Conservation (phyloP, 2,888 invertebrate genomes). For the Platynereis dumerilii region DNA sequence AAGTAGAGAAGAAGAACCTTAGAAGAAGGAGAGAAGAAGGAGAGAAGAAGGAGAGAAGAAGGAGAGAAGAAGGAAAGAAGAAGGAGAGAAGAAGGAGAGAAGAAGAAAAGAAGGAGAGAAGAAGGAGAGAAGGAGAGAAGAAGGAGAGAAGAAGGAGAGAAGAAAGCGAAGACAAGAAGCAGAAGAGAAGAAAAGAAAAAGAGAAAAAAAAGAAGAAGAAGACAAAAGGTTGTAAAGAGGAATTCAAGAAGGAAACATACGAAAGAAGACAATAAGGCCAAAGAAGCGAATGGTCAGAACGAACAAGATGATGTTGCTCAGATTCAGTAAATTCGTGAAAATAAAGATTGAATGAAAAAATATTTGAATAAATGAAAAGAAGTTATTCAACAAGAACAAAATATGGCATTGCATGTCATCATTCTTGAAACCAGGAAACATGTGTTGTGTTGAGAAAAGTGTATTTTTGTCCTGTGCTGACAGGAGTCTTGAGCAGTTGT, state of each 20-base stretch:
- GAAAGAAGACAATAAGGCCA: not conserved
- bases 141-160: not conserved
- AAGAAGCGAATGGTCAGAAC: not conserved
- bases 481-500: too few relatives aligned
- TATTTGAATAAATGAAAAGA: too few relatives aligned
- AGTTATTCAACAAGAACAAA: too few relatives aligned
- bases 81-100: not conserved
- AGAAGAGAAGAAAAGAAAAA: too few relatives aligned
- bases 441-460: too few relatives aligned
- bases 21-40: not conserved
- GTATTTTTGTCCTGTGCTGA: too few relatives aligned
- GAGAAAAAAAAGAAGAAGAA: not conserved
- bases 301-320: too few relatives aligned
- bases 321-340: too few relatives aligned
- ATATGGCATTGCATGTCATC: too few relatives aligned
- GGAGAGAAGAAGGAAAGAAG: not conserved
- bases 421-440: too few relatives aligned
- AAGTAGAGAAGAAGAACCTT: not conserved
- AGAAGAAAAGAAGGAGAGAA: not conserved
- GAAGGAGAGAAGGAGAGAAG: not conserved
- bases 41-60: not conserved
- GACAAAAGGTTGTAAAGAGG: not conserved
- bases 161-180: too few relatives aligned
- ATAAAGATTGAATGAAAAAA: too few relatives aligned
- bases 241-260: not conserved